A percentile compares a stretch with the other conserved stretches of the same genome.
Evolutionary conservation across 2,888 invertebrate genomes (phyloP).

Genomic region (Adelphocoris suturalis): DNA sequence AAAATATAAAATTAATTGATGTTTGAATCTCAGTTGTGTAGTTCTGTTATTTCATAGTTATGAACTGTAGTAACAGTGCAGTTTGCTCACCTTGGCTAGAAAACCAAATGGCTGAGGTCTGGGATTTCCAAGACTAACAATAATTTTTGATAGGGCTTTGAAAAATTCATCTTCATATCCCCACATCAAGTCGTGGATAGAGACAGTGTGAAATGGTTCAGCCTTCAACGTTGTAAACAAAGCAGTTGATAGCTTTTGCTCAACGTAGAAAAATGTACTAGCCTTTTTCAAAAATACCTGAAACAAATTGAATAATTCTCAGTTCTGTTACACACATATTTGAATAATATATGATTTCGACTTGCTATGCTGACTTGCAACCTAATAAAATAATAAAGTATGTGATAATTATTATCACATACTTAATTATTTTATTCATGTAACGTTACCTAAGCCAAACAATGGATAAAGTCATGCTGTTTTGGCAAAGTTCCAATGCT

Average conservation of each 20-base stretch:
- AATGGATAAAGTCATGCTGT: too few species aligned
- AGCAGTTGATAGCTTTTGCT: slow-evolving; percentile 53
- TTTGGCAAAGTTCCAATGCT: too few species aligned
- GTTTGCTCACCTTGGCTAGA: slow-evolving; percentile 70
- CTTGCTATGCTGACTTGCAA: too few species aligned
- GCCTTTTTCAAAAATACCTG: slow-evolving; percentile 68
- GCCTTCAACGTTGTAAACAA: slow-evolving; percentile 51
- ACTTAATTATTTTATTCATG: too few species aligned
- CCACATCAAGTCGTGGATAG: slow-evolving; percentile 72
- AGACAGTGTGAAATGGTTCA: slow-evolving; percentile 68
- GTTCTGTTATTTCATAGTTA: too few species aligned
- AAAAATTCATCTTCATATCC: slow-evolving; percentile 73
- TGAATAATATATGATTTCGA: too few species aligned
- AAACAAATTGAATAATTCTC: slow-evolving; percentile 27
- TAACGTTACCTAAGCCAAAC: too few species aligned
- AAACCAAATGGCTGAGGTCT: slow-evolving; percentile 73
- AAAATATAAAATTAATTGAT: too few species aligned
- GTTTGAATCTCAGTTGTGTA: too few species aligned
- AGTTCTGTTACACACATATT: too few species aligned
- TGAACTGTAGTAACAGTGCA: background rate
- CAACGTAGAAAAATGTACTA: slow-evolving; percentile 52
- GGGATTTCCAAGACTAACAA: slow-evolving; percentile 61
- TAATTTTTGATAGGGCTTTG: slow-evolving; percentile 51
- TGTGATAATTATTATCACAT: too few species aligned
- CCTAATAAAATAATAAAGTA: too few species aligned